Conservation (phyloP, 2,113 vertebrate species). For the Cephalopholis sonnerati region DNA sequence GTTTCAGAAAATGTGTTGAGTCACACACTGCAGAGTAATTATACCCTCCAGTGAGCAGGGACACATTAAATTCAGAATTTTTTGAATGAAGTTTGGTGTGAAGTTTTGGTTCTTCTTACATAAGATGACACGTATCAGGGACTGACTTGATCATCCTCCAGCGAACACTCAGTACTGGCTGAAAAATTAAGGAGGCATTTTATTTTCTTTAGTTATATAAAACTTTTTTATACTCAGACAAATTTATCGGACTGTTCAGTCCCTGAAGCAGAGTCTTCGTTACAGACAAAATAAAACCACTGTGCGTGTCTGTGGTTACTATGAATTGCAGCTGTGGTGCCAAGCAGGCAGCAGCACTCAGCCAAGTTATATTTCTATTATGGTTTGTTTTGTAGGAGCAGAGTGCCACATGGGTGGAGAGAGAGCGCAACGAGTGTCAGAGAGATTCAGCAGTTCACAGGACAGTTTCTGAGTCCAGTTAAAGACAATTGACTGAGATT, state of each 20-base stretch:
- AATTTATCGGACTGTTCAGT: neutral
- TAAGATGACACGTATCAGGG: constrained; percentile 16
- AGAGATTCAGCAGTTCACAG: neutral
- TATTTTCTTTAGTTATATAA: constrained; percentile 45
- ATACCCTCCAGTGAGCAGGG: neutral
- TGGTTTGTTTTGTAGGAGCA: neutral
- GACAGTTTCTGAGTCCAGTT: neutral
- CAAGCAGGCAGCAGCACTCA: neutral
- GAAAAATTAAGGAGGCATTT: neutral
- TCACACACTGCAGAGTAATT: neutral
- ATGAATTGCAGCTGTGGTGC: constrained; percentile 24
- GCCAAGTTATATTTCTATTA: neutral
- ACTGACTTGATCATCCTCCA: neutral
- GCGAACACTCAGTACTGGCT: neutral
- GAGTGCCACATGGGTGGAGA: neutral
- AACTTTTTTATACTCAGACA: constrained; percentile 2
- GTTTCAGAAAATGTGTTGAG: neutral
- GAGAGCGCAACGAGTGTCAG: neutral
- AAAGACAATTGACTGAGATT: neutral
- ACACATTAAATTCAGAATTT: neutral
- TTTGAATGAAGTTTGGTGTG: neutral
- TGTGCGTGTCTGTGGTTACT: constrained; percentile 15
- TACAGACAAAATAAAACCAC: constrained; percentile 27
- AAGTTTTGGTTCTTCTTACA: neutral
- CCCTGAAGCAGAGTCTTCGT: constrained; percentile 2